These are phyloP conservation scores for Vesta saturnalis DNA, from an alignment of 2,888 invertebrate species.

Conservation along the genomic window DNA sequence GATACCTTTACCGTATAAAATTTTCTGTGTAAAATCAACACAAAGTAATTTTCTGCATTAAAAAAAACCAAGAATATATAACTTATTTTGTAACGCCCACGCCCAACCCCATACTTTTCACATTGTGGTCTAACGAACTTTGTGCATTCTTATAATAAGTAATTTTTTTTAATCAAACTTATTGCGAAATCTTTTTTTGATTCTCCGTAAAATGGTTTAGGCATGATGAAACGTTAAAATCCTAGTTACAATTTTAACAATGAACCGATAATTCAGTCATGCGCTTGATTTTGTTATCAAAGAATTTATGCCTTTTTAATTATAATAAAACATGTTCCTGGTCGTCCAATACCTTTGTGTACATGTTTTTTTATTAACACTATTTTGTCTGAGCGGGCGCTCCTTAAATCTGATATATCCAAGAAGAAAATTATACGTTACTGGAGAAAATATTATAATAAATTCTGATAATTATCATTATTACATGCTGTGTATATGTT, in stretches of 20 bases:
- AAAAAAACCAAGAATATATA: constrained; percentile 36
- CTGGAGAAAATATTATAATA: constrained; percentile 62
- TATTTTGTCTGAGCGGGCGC: constrained; percentile 33
- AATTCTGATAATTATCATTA: constrained; percentile 64
- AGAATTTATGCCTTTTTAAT: constrained; percentile 47
- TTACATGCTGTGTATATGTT: constrained; percentile 61
- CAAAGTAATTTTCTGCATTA: constrained; percentile 36
- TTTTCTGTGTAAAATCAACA: not conserved
- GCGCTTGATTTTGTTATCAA: constrained; percentile 27
- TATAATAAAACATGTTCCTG: constrained; percentile 46
- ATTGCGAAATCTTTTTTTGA: too few relatives aligned
- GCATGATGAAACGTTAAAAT: too few relatives aligned
- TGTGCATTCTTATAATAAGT: too few relatives aligned
- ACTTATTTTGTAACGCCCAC: constrained; percentile 38
- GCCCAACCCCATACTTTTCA: constrained; percentile 32
- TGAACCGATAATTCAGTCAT: constrained; percentile 31
- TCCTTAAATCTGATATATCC: constrained; percentile 56
- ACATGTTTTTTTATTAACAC: constrained; percentile 18
- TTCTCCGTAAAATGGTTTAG: constrained; percentile 20
- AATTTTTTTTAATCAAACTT: too few relatives aligned
- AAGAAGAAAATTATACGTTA: constrained; percentile 61
- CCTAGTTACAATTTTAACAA: too few relatives aligned
- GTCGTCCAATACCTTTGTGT: constrained; percentile 33
- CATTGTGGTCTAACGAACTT: constrained; percentile 38
- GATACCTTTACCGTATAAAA: not conserved